Percentiles rank a stretch among this genome's conserved stretches.
phyloP scores from a whole-genome alignment of 2,888 invertebrate species.

The Cephus rjabovi region DNA sequence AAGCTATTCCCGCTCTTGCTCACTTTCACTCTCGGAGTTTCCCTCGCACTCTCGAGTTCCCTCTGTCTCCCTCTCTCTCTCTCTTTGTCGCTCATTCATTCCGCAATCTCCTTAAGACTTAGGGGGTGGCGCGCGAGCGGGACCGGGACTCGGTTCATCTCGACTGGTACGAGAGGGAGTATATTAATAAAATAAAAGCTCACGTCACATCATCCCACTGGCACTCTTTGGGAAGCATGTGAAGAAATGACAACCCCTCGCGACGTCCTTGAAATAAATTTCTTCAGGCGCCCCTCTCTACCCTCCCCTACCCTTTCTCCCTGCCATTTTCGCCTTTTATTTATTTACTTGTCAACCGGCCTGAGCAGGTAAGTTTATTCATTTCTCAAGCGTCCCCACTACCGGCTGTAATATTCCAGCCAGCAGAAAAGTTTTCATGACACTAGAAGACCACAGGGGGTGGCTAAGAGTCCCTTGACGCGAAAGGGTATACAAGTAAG shows the following conservation, averaged over 20 bases:
- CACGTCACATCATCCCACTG: conserved; percentile 40
- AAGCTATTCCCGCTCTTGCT: conserved; percentile 23
- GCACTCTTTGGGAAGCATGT: conserved; percentile 36
- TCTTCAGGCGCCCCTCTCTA: neutral
- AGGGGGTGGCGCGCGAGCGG: conserved; percentile 25
- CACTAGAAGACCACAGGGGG: neutral
- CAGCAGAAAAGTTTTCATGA: neutral
- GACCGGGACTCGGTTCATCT: neutral
- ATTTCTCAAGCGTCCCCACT: neutral
- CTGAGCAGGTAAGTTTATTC: neutral
- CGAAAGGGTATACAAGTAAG: neutral
- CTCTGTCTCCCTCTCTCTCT: conserved; percentile 18
- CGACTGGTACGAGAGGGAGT: conserved; percentile 33
- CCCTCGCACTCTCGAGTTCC: conserved; percentile 17
- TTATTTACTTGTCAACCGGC: neutral
- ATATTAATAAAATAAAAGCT: conserved; percentile 52
- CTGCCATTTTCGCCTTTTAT: neutral
- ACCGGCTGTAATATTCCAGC: neutral
- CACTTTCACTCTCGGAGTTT: conserved; percentile 14
- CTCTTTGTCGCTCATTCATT: conserved; percentile 29
- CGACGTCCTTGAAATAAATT: neutral
- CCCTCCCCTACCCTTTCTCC: neutral
- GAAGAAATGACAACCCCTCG: conserved; percentile 26
- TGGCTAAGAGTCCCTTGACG: neutral
- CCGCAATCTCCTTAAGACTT: conserved; percentile 48